A percentile compares a stretch with the other conserved stretches of the same genome.
Evolutionary conservation across 1,140 invertebrate species (phyloP).

Genomic region (Gryllus bimaculatus): DNA sequence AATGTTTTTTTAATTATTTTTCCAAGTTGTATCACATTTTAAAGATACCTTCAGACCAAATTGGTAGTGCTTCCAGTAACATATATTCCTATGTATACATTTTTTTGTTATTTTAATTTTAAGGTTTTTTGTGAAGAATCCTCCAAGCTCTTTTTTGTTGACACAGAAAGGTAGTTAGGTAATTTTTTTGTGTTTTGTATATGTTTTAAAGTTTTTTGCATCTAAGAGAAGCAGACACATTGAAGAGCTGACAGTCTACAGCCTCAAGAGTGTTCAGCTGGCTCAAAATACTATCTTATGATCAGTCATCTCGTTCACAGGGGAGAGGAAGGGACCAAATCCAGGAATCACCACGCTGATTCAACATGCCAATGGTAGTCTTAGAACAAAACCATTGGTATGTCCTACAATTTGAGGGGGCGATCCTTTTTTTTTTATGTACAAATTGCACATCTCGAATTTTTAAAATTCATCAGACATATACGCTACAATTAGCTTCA

Average conservation of each 20-base stretch:
- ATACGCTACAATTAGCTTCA: not conserved
- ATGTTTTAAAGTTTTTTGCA: slow-evolving; percentile 17
- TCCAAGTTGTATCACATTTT: slow-evolving; percentile 17
- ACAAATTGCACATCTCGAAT: slow-evolving; percentile 1
- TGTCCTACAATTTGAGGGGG: not conserved
- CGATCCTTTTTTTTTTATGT: not conserved
- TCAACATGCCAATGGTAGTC: not conserved
- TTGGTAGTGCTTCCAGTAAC: slow-evolving; percentile 20
- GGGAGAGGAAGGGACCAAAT: not conserved
- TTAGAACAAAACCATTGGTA: not conserved
- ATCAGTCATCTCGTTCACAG: slow-evolving; percentile 11
- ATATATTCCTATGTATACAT: slow-evolving; percentile 19
- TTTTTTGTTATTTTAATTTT: slow-evolving; percentile 20
- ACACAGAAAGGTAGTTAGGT: slow-evolving; percentile 20
- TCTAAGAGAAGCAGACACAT: slow-evolving; percentile 21
- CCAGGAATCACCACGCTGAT: not conserved
- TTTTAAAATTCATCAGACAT: not conserved
- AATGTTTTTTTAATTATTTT: slow-evolving; percentile 11
- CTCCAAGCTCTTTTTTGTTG: slow-evolving; percentile 20
- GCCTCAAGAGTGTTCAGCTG: slow-evolving; percentile 17
- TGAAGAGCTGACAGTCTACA: slow-evolving; percentile 21
- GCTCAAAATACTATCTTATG: slow-evolving; percentile 16
- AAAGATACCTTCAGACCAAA: slow-evolving; percentile 20
- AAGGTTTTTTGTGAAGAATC: slow-evolving; percentile 17
- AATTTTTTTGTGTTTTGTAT: slow-evolving; percentile 13